Percentiles rank a stretch among this genome's conserved stretches.
These are phyloP conservation scores for Hippocampus kuda DNA, from an alignment of 2,797 vertebrate genomes.

Conservation along the genomic window DNA sequence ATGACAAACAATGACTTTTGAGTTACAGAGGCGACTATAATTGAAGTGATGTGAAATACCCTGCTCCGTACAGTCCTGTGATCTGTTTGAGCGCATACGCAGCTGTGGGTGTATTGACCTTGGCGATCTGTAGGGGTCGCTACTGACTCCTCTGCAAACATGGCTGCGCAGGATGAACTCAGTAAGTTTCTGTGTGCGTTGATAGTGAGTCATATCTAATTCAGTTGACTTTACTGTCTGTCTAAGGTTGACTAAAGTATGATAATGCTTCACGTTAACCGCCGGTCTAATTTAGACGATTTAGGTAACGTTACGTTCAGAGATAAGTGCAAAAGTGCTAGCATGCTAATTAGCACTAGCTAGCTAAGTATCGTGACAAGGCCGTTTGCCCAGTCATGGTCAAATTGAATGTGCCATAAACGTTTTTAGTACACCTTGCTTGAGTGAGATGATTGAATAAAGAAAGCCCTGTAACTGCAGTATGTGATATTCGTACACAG, in stretches of 20 bases:
- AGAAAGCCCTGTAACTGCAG: background rate
- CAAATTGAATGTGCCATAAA: constrained; percentile 49
- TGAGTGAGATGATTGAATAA: background rate
- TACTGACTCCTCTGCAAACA: constrained; percentile 58
- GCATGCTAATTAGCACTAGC: constrained; percentile 39
- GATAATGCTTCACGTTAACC: background rate
- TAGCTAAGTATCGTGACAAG: constrained; percentile 58
- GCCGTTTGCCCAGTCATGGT: constrained; percentile 74
- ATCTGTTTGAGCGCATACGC: background rate
- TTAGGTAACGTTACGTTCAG: constrained; percentile 3
- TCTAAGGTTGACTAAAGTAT: background rate
- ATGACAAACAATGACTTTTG: too few species aligned
- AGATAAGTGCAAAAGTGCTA: constrained; percentile 12
- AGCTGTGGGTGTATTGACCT: constrained; percentile 23
- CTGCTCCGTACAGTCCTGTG: background rate
- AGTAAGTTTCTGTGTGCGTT: constrained; percentile 78
- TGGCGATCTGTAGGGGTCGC: constrained; percentile 27
- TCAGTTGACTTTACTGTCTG: background rate
- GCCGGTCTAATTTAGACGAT: background rate
- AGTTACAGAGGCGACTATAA: too few species aligned
- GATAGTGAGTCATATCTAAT: constrained; percentile 8
- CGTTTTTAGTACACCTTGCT: constrained; percentile 3
- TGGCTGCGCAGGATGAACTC: constrained; percentile 93
- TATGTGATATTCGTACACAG: background rate
- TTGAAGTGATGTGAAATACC: background rate